Base-by-base conservation (phyloP, 2,797 vertebrate genomes). In the Amphiprion clarkii region DNA sequence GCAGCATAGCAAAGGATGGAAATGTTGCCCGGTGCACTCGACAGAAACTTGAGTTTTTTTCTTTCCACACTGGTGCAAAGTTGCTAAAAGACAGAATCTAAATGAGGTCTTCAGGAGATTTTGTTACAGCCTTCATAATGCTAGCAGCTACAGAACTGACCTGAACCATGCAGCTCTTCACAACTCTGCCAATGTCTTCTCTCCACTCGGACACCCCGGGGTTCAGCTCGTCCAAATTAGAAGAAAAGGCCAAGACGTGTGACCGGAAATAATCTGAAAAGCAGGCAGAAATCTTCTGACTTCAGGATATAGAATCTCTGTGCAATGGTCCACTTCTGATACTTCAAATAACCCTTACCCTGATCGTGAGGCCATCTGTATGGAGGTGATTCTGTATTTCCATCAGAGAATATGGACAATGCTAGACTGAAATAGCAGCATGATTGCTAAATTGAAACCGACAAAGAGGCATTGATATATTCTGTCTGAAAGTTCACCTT, bases 201-300 rank as follows among this genome's bases (percentile, higher is more conserved):
- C 97, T 96, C 97, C 97, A 98, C 80, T 98, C 97, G 0, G 96
- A 92, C 83, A 98, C 96, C 77, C 96, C 96, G 0, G 97, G 97
- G 78, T 98, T 98, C 87, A 96, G 91, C 63, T 97, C 96, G 6
- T 98, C 97, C 86, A 98, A 88, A 87, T 98, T 96, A 0, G 96
- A 95, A 61, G 97, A 98, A 87, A 98, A 98, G 0, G 95, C 95
- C 72, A 98, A 90, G 57, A 96, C 87, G 51, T 97, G 90, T 23
- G 96, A 98, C 55, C 91, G 93, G 89, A 98, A 98, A 90, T 96
- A 95, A 92, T 98, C 97, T 98, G 94, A 53, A 90, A 94, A 71
- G 67, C 23, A 86, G 55, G 57, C 25, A 81, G 23, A 23, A 27
- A 21, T 21, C 40, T n/a, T 52, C 19, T 39, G 17, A 57, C 2